Percentiles rank a stretch among this genome's conserved stretches.
These are phyloP conservation scores for Drosophila koepferae DNA, from an alignment of 2,888 invertebrate species.

Conservation along the genomic window DNA sequence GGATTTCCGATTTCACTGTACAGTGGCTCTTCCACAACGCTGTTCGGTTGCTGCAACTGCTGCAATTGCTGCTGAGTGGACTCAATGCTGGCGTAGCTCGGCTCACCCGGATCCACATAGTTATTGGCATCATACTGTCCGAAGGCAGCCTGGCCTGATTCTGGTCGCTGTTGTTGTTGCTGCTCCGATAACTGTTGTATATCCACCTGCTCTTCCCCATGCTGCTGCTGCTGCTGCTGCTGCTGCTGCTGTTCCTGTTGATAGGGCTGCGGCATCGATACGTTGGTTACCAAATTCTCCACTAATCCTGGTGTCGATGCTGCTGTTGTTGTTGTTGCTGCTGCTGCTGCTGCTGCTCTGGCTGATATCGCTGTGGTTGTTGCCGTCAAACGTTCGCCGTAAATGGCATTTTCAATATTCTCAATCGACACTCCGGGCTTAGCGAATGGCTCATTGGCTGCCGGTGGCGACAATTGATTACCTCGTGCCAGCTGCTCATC, in stretches of 20 bases:
- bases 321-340: conserved; percentile 10
- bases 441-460: conserved; percentile 38
- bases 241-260: conserved; percentile 8
- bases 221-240: conserved; percentile 6
- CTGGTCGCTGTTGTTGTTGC: conserved; percentile 14
- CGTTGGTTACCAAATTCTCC: conserved; percentile 64
- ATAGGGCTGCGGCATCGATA: conserved; percentile 24
- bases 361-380: conserved; percentile 28
- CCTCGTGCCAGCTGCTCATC: conserved; percentile 76
- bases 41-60: conserved; percentile 23
- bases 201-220: conserved; percentile 12
- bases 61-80: conserved; percentile 48
- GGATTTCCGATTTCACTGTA: conserved; percentile 72
- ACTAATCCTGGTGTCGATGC: conserved; percentile 55
- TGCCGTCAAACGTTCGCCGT: conserved; percentile 82
- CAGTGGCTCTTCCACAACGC: conserved; percentile 53
- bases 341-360: conserved; percentile 26
- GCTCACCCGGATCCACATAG: conserved; percentile 51
- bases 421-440: conserved; percentile 82
- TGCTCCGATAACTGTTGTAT: conserved; percentile 24
- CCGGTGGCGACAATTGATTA: conserved; percentile 77
- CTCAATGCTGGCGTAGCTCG: conserved; percentile 71
- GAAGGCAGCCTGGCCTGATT: conserved; percentile 51
- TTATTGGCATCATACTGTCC: conserved; percentile 55
- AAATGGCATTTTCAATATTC: conserved; percentile 85